phyloP scores from a whole-genome alignment of 2,797 vertebrate genomes.

The Myripristis murdjan region DNA sequence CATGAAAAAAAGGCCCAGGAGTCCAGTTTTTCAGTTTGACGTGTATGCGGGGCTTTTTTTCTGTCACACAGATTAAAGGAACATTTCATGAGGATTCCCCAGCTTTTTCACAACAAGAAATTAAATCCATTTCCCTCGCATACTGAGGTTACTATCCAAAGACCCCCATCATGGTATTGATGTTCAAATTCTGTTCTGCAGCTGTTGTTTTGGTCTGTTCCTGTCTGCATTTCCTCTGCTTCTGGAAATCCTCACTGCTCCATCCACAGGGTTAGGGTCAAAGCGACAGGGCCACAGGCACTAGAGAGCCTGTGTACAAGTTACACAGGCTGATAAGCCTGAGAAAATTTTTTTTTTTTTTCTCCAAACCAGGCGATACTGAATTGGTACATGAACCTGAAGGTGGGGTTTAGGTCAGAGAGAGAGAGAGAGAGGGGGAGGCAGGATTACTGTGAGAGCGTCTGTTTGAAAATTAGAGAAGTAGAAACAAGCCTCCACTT shows the following conservation, averaged over 20 bases:
- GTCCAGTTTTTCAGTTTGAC: constrained; percentile 10
- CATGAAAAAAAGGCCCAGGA: too few species aligned
- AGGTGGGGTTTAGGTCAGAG: not conserved
- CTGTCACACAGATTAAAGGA: constrained; percentile 17
- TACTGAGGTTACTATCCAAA: not conserved
- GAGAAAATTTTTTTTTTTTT: not conserved
- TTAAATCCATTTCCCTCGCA: not conserved
- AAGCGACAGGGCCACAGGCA: too few species aligned
- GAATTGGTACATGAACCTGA: not conserved
- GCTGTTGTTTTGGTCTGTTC: not conserved
- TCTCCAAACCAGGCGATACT: not conserved
- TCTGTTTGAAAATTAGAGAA: constrained; percentile 3
- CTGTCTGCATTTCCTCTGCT: not conserved
- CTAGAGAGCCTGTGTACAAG: too few species aligned
- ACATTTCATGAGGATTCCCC: not conserved
- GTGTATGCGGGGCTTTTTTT: constrained; percentile 29
- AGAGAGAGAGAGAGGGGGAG: not conserved
- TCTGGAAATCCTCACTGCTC: not conserved
- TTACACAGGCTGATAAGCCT: not conserved
- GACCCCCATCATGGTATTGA: constrained; percentile 1
- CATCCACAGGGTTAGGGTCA: too few species aligned
- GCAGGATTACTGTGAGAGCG: constrained; percentile 4
- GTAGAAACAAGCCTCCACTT: constrained; percentile 38
- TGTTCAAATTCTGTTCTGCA: constrained; percentile 8
- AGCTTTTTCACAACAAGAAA: not conserved